These are phyloP conservation scores for Centropus bengalensis DNA, from an alignment of 2,113 vertebrate genomes.

Conservation along the genomic window DNA sequence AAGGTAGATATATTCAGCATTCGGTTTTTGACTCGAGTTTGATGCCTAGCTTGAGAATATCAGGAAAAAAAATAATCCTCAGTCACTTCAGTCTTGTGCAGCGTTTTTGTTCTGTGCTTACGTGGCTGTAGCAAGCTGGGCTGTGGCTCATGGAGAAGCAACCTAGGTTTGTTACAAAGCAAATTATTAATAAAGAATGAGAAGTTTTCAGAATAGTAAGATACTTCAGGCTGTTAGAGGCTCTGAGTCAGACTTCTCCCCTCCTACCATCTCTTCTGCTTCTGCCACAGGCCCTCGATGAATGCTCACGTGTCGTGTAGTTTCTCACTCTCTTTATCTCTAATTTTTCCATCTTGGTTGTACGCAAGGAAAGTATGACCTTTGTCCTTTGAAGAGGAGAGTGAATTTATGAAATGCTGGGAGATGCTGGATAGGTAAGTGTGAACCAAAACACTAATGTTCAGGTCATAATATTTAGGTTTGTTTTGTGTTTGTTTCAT, in stretches of 20 bases:
- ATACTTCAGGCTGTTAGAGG: not conserved
- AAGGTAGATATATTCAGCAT: conserved; percentile 60
- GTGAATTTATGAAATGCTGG: not conserved
- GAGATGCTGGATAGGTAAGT: not conserved
- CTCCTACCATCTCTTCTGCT: not conserved
- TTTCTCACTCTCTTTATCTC: not conserved
- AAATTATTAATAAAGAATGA: not conserved
- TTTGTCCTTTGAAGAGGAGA: not conserved
- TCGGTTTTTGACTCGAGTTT: conserved; percentile 2
- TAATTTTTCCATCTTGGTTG: not conserved
- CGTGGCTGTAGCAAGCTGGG: accelerated
- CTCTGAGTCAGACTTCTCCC: not conserved
- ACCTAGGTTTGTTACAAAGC: not conserved
- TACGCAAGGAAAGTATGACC: not conserved
- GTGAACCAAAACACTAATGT: not conserved
- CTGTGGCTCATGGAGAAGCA: not conserved
- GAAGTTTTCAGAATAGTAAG: not conserved
- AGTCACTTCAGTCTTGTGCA: not conserved
- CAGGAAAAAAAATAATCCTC: not conserved
- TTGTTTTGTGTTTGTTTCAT: not conserved
- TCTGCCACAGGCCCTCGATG: not conserved
- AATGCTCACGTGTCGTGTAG: not conserved
- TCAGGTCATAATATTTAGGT: not conserved
- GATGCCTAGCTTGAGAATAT: conserved; percentile 45
- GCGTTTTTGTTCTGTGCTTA: not conserved